Evolutionary conservation across 53 echinoderm and acorn worm species (phyloP).

Genomic region (Pentamera pediparva): DNA sequence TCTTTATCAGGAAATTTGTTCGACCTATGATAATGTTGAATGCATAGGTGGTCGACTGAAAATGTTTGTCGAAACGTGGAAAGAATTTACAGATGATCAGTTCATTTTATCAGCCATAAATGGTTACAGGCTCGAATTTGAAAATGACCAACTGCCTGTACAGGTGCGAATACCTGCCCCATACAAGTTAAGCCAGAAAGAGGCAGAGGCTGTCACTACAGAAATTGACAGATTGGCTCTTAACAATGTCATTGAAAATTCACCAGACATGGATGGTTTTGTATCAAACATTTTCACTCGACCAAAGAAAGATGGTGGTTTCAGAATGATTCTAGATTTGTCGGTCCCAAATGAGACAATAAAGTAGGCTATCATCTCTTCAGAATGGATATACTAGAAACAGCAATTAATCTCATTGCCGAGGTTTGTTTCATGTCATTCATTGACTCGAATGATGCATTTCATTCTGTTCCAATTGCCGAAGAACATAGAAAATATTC

Average conservation of each 20-base stretch:
- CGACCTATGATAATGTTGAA: neutral
- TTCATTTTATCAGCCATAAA: conserved; percentile 20
- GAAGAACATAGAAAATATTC: conserved; percentile 36
- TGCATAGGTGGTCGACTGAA: neutral
- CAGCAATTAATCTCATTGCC: conserved; percentile 28
- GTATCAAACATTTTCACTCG: no score
- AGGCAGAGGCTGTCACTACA: neutral
- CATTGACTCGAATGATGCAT: conserved; percentile 62
- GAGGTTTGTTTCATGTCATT: conserved; percentile 38
- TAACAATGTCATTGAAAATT: no score
- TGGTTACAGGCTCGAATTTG: no score
- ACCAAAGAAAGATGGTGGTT: no score
- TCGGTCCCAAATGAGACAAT: no score
- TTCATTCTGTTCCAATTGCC: conserved; percentile 51
- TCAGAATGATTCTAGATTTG: no score
- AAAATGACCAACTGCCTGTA: conserved; percentile 2
- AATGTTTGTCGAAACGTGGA: conserved; percentile 2
- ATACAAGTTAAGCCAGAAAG: neutral
- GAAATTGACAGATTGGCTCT: no score
- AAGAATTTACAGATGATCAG: conserved; percentile 13
- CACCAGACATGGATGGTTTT: no score
- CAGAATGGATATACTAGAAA: no score
- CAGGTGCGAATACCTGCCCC: neutral
- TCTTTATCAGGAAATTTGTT: neutral
- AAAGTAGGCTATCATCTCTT: no score